Evolutionary conservation across 1,140 invertebrate genomes (phyloP), one percentile per base, ranked within the genome.

Genomic region (Halictus rubicundus): DNA sequence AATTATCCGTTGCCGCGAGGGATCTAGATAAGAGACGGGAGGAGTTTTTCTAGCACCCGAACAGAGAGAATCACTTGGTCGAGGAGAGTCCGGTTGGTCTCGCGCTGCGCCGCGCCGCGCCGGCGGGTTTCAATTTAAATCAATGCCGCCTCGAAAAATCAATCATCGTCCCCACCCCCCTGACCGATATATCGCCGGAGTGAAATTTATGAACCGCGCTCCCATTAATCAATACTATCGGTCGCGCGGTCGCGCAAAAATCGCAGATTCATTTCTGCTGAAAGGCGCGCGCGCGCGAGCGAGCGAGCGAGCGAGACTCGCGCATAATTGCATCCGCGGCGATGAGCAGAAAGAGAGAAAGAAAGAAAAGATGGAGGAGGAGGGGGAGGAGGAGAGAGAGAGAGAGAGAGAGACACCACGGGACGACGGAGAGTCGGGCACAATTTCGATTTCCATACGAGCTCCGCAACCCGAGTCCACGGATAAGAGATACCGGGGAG

Each of bases 201-300:
- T 68, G 66, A 82, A 85, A 88, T 87, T 87, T 85, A 87, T 87
- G 85, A 64, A 85, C 77, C 78, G 46, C 49, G 64, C 70, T 84
- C 68, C 68, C 87, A 89, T 89, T 89, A 88, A 89, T 89, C 88
- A 87, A 80, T 81, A 84, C 84, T 81, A 84, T 74, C 76, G 68
- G 76, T 37, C 37, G 71, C 70, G 64, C 59, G 54, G 25, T 39
- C 59, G 37, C 16, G 74, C 63, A 64, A 68, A 64, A 52, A 78
- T 78, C 68, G 46, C 69, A 65, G 83, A 69, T 74, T 83, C 82
- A 73, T 81, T 79, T 77, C 54, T 75, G 82, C 59, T 81, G 72
- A 68, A 76, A 81, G 82, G 42, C 57, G 54, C 65, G 61, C n/a
- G 23, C 1, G 27, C 37, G 37, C 54, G n/a, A n/a, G n/a, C n/a